These are phyloP conservation scores for Paraplagusia blochii DNA, from an alignment of 2,113 vertebrate species.

Conservation along the genomic window DNA sequence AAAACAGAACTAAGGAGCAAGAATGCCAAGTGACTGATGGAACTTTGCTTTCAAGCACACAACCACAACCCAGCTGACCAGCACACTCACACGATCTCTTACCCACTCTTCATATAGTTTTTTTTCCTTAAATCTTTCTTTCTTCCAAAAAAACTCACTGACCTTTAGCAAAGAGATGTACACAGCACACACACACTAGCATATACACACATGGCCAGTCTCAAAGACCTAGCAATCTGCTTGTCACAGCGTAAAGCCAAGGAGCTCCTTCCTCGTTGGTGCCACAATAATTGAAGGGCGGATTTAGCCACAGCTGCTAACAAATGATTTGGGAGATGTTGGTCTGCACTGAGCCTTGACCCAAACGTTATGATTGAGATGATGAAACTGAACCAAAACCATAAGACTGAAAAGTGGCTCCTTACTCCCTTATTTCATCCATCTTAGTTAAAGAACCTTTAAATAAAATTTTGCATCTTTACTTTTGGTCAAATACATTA, in stretches of 20 bases:
- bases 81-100: constrained; percentile 18
- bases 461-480: too few relatives aligned
- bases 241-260: constrained; percentile 33
- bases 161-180: constrained; percentile 23
- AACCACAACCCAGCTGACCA: constrained; percentile 16
- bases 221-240: constrained; percentile 43
- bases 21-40: constrained; percentile 5
- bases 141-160: constrained; percentile 33
- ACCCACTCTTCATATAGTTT: background rate
- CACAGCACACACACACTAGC: background rate
- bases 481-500: too few relatives aligned
- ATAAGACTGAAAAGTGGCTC: constrained; percentile 13
- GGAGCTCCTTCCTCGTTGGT: constrained; percentile 35
- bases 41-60: constrained; percentile 22
- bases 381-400: constrained; percentile 48
- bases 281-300: constrained; percentile 69
- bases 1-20: background rate
- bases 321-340: constrained; percentile 51
- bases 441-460: constrained; percentile 4
- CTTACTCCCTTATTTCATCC: constrained; percentile 3
- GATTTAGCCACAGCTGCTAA: constrained; percentile 50
- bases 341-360: constrained; percentile 46
- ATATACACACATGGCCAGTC: background rate
- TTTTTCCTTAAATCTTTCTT: background rate
- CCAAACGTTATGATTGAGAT: constrained; percentile 50